Conservation (phyloP, 2,113 vertebrate genomes). For the Illadopsis cleaveri region DNA sequence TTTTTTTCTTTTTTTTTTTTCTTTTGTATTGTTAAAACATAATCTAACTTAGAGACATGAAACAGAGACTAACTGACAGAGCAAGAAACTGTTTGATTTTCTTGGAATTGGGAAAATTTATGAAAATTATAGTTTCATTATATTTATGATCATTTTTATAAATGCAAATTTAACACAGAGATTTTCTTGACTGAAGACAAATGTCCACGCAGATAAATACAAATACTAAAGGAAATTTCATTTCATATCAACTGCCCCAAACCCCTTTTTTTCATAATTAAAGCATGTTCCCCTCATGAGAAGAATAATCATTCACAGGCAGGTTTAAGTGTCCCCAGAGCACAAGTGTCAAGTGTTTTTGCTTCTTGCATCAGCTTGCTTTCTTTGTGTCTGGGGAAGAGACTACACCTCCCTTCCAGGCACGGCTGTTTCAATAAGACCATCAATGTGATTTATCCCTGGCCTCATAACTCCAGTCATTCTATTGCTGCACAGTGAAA, state of each 20-base stretch:
- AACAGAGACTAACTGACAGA: not conserved
- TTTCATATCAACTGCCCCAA: rapidly evolving
- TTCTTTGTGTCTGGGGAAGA: conserved; percentile 11
- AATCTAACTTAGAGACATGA: conserved; percentile 46
- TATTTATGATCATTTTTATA: not conserved
- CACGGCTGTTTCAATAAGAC: not conserved
- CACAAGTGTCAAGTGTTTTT: not conserved
- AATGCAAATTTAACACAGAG: not conserved
- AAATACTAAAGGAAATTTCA: not conserved
- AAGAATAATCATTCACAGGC: not conserved
- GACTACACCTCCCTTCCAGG: conserved; percentile 19
- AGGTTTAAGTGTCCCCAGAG: conserved; percentile 9
- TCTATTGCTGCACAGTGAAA: conserved; percentile 37
- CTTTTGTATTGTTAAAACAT: not conserved
- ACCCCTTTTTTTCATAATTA: conserved; percentile 5
- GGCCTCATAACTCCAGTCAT: conserved; percentile 50
- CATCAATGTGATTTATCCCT: conserved; percentile 54
- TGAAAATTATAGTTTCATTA: not conserved
- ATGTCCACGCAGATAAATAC: not conserved
- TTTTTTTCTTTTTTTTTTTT: too few relatives aligned
- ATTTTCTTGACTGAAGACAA: not conserved
- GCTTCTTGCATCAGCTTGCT: conserved; percentile 8
- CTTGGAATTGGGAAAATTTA: not conserved
- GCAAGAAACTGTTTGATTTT: not conserved
- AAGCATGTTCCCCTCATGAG: not conserved